Evolutionary conservation across 2,888 invertebrate species (phyloP).

Genomic region (Mythimna pallens): DNA sequence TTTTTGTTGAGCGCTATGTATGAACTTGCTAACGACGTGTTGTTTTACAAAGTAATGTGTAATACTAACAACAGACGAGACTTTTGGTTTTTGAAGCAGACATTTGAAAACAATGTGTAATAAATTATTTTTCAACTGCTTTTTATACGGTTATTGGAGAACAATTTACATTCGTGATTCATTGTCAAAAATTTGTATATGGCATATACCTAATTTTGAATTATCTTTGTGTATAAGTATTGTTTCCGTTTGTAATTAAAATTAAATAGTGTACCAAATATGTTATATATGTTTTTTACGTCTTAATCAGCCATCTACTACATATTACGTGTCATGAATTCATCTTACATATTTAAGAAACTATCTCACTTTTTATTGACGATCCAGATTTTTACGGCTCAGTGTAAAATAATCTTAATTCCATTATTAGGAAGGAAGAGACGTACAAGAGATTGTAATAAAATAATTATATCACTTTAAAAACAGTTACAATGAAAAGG

Average conservation of each 20-base stretch:
- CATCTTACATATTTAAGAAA: no score
- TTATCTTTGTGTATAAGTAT: no score
- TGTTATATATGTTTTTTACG: no score
- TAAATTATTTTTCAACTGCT: not conserved
- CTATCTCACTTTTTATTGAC: no score
- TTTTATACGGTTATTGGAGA: not conserved
- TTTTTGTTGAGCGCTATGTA: slow-evolving; percentile 38
- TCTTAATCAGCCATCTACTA: no score
- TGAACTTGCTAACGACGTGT: slow-evolving; percentile 39
- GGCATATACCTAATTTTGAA: no score
- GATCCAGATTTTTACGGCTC: no score
- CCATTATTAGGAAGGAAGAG: not conserved
- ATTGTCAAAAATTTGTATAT: no score
- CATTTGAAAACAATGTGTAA: slow-evolving; percentile 4
- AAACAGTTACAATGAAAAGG: slow-evolving; percentile 9
- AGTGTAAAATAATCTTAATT: no score
- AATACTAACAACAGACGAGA: slow-evolving; percentile 16
- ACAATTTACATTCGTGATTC: not conserved
- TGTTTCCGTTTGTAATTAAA: no score
- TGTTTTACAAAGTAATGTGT: slow-evolving; percentile 25
- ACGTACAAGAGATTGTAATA: not conserved
- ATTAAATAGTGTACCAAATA: not conserved
- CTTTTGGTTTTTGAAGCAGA: not conserved
- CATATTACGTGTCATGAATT: no score
- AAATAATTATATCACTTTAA: slow-evolving; percentile 10